A percentile compares a stretch with the other conserved stretches of the same genome.
Conservation (phyloP, 30 jellyfish, hydroid and myxozoan genomes). For the Hydractinia symbiolongicarpus region DNA sequence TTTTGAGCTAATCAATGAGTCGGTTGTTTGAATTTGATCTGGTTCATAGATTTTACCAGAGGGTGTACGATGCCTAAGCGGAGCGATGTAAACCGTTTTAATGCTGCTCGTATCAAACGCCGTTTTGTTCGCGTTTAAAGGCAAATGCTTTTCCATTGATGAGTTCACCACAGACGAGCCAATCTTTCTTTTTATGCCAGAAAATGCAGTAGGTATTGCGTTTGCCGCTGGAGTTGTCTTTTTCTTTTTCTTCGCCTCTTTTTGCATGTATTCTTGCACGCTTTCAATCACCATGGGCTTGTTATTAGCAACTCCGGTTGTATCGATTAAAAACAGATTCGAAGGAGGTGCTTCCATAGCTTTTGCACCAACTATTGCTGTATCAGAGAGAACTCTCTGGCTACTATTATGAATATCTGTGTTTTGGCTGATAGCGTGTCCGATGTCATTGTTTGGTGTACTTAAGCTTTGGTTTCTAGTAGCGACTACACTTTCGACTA, state of each 20-base stretch:
- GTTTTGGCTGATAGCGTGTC: background rate
- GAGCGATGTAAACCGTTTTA: too few species aligned
- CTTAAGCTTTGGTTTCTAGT: background rate
- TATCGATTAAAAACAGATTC: slow-evolving; percentile 16
- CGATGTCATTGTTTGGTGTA: background rate
- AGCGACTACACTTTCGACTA: background rate
- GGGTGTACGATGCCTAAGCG: background rate
- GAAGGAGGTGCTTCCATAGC: background rate
- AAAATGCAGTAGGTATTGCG: background rate
- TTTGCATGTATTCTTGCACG: slow-evolving; percentile 24
- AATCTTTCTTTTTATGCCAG: background rate
- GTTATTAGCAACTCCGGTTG: slow-evolving; percentile 32
- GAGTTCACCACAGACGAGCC: too few species aligned
- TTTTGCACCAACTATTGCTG: background rate
- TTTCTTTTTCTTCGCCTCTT: background rate
- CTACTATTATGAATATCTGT: background rate
- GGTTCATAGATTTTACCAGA: too few species aligned
- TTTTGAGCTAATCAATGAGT: too few species aligned
- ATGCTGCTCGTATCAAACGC: too few species aligned
- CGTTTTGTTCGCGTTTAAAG: too few species aligned
- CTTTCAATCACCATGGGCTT: slow-evolving; percentile 36
- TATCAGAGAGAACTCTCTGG: background rate
- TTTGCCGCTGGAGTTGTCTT: background rate
- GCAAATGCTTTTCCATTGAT: too few species aligned
- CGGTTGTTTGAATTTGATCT: too few species aligned